These are phyloP conservation scores for Philopotamus ludificatus DNA, from an alignment of 1,140 invertebrate genomes.

Conservation along the genomic window DNA sequence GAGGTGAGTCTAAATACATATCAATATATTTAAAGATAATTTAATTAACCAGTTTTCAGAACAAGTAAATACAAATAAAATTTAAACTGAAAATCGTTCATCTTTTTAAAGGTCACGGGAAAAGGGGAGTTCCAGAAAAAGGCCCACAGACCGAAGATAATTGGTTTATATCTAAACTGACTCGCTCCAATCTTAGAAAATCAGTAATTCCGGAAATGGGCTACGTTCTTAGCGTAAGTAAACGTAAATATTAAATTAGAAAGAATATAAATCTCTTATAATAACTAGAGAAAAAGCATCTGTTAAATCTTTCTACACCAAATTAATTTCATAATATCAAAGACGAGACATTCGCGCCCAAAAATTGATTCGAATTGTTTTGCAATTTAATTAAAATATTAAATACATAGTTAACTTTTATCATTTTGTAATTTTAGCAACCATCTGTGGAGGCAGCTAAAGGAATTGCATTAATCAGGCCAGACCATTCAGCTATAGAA, in stretches of 20 bases:
- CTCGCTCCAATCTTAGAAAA: neutral
- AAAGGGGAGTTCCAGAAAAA: neutral
- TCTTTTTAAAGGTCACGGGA: constrained; percentile 9
- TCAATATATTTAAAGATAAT: constrained; percentile 1
- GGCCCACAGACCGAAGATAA: neutral
- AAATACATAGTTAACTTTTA: no score
- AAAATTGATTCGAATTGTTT: neutral
- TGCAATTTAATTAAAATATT: neutral
- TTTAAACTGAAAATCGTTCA: neutral
- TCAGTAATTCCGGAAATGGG: neutral
- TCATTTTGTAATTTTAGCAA: no score
- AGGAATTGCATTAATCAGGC: constrained; percentile 10
- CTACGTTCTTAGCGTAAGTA: constrained; percentile 8
- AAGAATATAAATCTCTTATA: no score
- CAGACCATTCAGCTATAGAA: no score
- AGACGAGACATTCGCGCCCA: neutral
- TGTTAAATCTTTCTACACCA: no score
- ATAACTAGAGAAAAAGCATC: no score
- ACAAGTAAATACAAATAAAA: neutral
- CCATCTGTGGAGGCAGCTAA: constrained; percentile 6
- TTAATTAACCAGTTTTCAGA: neutral
- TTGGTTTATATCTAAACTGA: constrained; percentile 7
- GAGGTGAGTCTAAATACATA: constrained; percentile 15
- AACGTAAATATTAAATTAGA: no score
- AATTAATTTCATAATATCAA: neutral